Conservation (phyloP, 2,888 invertebrate species). For the Thecocarcelia acutangulata region DNA sequence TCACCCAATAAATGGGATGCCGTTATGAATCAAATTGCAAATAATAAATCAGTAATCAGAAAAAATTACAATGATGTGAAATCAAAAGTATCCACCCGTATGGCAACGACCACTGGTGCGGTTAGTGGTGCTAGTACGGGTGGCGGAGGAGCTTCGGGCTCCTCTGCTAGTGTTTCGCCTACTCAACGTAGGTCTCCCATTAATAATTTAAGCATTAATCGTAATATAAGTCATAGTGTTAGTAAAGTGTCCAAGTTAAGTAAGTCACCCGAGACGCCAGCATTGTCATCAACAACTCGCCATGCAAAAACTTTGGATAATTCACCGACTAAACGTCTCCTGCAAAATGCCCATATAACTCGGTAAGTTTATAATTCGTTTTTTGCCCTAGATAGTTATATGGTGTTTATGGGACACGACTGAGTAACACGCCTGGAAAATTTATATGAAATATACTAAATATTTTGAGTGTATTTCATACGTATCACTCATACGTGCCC, state of each 20-base stretch:
- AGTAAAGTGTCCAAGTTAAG: constrained; percentile 69
- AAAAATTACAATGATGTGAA: constrained; percentile 92
- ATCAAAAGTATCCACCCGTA: constrained; percentile 87
- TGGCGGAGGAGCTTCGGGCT: constrained; percentile 74
- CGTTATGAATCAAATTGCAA: constrained; percentile 91
- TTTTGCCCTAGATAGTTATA: background rate
- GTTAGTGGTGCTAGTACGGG: constrained; percentile 49
- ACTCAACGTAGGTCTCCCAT: constrained; percentile 67
- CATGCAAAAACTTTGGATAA: constrained; percentile 54
- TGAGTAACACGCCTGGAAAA: too few relatives aligned
- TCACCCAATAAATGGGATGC: constrained; percentile 87
- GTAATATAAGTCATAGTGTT: constrained; percentile 68
- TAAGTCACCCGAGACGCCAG: constrained; percentile 33
- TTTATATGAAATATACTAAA: too few relatives aligned
- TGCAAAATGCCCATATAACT: constrained; percentile 49
- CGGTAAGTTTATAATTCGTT: constrained; percentile 47
- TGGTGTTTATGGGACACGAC: too few relatives aligned
- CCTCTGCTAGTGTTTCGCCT: constrained; percentile 71
- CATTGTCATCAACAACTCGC: constrained; percentile 2
- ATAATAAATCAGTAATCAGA: constrained; percentile 84
- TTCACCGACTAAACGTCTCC: constrained; percentile 43
- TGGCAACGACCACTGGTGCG: constrained; percentile 66
- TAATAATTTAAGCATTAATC: constrained; percentile 68
- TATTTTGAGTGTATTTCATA: too few relatives aligned
- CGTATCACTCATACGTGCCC: too few relatives aligned